Evolutionary conservation across 2,888 invertebrate genomes (phyloP), one percentile per base, ranked within the genome.

Genomic region (Rhorus exstirpatorius): DNA sequence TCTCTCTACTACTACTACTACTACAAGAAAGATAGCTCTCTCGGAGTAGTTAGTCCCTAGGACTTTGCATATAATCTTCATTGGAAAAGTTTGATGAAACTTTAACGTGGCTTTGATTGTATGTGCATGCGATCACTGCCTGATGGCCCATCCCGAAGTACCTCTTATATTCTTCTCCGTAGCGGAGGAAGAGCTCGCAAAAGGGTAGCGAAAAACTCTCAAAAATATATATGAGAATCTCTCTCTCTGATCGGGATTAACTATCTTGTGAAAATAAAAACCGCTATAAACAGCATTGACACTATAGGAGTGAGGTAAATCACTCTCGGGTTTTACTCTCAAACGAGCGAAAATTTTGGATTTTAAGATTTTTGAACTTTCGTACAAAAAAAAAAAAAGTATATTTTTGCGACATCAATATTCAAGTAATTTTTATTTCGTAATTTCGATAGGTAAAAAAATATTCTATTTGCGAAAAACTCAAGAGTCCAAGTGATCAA

Each of bases 21-120:
- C 17, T 87, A 83, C 88, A 89, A 91, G 91, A 90, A 91, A 90
- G 90, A 91, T 21, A 91, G 91, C 92, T 92, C 91, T 89, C 88
- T 84, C 88, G 90, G 88, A 89, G 91, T 89, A 91, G 92, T 91
- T 91, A 91, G 89, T 58, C 76, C 53, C 31, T 17, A 58, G 38
- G 81, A 84, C 81, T 84, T 84, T 83, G 79, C 77, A 88, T 90
- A 92, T 91, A 92, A 92, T 91, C 92, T 92, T 92, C 91, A 92
- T 92, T 92, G 91, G 91, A 92, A 92, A 92, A 92, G 91, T 92
- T 92, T 86, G 82, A 72, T 60, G 78, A 83, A 84, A 80, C 72
- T 80, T 84, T 67, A 61, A 83, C 63, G 79, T 51, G 44, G 71
- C 75, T 79, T 83, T 76, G 79, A 86, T 80, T 68, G 80, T 81